These are phyloP conservation scores for Drosophila austrosaltans DNA, from an alignment of 2,888 invertebrate genomes.

Conservation along the genomic window DNA sequence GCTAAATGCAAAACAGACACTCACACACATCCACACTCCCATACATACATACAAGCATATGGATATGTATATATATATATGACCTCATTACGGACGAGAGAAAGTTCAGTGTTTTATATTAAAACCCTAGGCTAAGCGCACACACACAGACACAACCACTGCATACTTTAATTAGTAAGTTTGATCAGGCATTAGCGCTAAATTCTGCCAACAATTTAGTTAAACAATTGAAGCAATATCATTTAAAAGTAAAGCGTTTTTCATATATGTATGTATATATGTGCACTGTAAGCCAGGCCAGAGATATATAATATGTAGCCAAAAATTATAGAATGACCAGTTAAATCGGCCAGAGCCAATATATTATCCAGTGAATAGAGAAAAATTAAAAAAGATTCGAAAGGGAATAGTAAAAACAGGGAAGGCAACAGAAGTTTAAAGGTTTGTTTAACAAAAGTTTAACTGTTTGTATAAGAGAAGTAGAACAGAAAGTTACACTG, in stretches of 20 bases:
- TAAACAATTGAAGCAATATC: neutral
- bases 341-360: no score
- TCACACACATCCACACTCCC: slow-evolving; percentile 7
- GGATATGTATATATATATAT: neutral
- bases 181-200: neutral
- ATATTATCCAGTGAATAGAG: neutral
- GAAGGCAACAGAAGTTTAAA: neutral
- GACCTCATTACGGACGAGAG: slow-evolving; percentile 32
- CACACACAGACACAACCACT: slow-evolving; percentile 8
- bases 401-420: neutral
- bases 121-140: slow-evolving; percentile 64
- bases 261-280: neutral
- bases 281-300: slow-evolving; percentile 1
- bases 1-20: neutral
- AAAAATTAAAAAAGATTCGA: neutral
- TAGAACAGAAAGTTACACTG: no score
- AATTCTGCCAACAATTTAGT: neutral
- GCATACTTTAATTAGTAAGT: slow-evolving; percentile 11
- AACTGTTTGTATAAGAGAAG: no score
- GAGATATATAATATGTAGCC: no score
- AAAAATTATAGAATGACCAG: no score
- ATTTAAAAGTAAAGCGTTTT: neutral
- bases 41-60: neutral
- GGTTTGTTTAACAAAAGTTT: no score
- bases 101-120: slow-evolving; percentile 72